Percentiles rank a stretch among this genome's conserved stretches.
Evolutionary conservation across 1,140 invertebrate genomes (phyloP).

Genomic region (Polypedilum vanderplanki): DNA sequence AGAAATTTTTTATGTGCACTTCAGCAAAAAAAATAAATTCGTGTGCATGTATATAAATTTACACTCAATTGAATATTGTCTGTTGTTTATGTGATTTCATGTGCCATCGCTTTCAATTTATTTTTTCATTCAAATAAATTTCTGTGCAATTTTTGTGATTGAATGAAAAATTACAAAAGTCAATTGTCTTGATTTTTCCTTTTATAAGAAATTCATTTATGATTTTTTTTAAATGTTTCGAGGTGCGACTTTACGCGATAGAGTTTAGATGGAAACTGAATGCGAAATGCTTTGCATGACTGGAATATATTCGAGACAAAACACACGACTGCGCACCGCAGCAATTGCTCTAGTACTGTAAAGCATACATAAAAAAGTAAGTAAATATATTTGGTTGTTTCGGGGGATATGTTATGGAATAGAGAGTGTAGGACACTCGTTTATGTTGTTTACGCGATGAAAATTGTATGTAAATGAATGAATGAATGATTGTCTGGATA

Average conservation of each 20-base stretch:
- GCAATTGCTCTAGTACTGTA: slow-evolving; percentile 7
- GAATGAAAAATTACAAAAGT: not conserved
- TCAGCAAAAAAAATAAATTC: too few relatives aligned
- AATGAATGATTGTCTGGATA: slow-evolving; percentile 15
- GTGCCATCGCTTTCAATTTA: not conserved
- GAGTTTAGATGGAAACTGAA: not conserved
- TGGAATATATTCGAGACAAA: slow-evolving; percentile 9
- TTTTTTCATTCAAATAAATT: not conserved
- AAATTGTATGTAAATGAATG: slow-evolving; percentile 26
- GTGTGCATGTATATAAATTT: not conserved
- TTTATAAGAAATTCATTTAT: not conserved
- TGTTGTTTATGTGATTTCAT: too few relatives aligned
- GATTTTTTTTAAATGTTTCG: not conserved
- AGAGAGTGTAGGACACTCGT: slow-evolving; percentile 3
- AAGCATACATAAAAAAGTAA: not conserved
- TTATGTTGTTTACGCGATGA: slow-evolving; percentile 17
- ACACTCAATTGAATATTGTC: not conserved
- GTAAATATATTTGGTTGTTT: not conserved
- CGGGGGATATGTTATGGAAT: not conserved
- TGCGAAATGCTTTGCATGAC: not conserved
- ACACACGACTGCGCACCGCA: not conserved
- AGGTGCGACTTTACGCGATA: not conserved
- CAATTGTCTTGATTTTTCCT: not conserved
- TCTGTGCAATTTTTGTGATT: not conserved
- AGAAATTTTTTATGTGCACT: too few relatives aligned